phyloP scores from a whole-genome alignment of 2,888 invertebrate genomes.

The Anoncus sp. region DNA sequence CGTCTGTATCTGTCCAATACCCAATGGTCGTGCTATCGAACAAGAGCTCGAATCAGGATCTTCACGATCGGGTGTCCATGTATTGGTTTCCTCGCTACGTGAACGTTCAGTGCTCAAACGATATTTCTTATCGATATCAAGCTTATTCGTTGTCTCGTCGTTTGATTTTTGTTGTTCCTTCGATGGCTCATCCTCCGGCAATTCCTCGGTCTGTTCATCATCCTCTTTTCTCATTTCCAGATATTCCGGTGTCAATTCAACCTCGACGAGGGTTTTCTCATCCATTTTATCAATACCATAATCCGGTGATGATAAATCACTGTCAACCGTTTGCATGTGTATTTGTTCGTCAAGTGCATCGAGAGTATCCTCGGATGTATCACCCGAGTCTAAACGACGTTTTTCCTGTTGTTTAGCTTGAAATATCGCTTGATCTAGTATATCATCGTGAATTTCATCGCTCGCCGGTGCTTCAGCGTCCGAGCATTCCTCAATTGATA shows the following conservation, averaged over 20 bases:
- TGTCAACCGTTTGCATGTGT: conserved; percentile 79
- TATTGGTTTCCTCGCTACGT: conserved; percentile 91
- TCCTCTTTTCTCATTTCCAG: conserved; percentile 87
- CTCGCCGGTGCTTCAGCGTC: conserved; percentile 76
- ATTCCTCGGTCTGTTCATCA: conserved; percentile 85
- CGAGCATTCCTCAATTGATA: conserved; percentile 82
- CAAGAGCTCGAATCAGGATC: conserved; percentile 86
- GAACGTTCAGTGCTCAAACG: conserved; percentile 91
- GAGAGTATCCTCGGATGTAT: conserved; percentile 81
- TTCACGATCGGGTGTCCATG: conserved; percentile 87
- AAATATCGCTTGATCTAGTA: conserved; percentile 73
- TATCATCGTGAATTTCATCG: conserved; percentile 70
- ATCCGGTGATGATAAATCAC: conserved; percentile 80
- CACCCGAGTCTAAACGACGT: conserved; percentile 77
- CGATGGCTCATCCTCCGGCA: conserved; percentile 79
- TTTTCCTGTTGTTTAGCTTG: conserved; percentile 76
- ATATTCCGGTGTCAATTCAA: conserved; percentile 87
- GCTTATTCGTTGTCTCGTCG: conserved; percentile 67
- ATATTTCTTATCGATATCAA: conserved; percentile 81
- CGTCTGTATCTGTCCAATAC: conserved; percentile 87
- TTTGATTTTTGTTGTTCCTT: conserved; percentile 59
- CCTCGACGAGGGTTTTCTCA: conserved; percentile 83
- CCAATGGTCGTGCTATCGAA: conserved; percentile 91
- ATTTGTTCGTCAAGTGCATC: conserved; percentile 80
- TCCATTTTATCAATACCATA: conserved; percentile 80